Percentiles rank a stretch among this genome's conserved stretches.
Conservation (phyloP, 2,113 vertebrate genomes). For the Pygoscelis antarcticus region DNA sequence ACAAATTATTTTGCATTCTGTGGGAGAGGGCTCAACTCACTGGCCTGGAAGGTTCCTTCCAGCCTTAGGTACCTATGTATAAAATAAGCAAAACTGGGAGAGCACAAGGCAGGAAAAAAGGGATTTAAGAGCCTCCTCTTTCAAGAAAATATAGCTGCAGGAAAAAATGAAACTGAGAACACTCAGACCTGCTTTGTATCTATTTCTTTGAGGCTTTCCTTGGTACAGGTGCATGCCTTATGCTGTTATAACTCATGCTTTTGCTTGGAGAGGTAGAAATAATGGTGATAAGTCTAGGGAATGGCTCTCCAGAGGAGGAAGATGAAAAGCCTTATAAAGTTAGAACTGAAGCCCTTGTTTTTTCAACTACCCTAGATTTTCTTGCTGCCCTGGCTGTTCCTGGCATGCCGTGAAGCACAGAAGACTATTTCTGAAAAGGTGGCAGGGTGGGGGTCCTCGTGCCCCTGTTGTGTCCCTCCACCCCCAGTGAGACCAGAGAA, state of each 20-base stretch:
- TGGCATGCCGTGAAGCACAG: background rate
- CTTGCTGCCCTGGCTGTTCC: background rate
- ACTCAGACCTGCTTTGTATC: background rate
- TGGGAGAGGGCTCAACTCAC: background rate
- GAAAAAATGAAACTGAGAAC: background rate
- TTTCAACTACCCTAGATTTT: background rate
- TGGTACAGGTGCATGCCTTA: background rate
- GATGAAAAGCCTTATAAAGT: background rate
- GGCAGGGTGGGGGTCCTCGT: background rate
- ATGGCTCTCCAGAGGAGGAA: background rate
- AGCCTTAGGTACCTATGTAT: background rate
- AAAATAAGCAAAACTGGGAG: background rate
- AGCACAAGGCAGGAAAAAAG: rapidly evolving
- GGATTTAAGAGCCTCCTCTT: background rate
- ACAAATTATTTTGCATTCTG: background rate
- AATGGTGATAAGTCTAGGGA: background rate
- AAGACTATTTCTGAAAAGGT: background rate
- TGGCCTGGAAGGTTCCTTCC: background rate
- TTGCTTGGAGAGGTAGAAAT: background rate
- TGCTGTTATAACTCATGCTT: background rate
- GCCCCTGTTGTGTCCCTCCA: background rate
- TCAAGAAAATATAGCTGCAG: background rate
- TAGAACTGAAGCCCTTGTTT: background rate
- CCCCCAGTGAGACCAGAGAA: background rate
- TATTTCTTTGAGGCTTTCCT: background rate